Evolutionary conservation across 53 echinoderm and acorn worm species (phyloP), one percentile per base, ranked within the genome.

Genomic region (Astropecten irregularis): DNA sequence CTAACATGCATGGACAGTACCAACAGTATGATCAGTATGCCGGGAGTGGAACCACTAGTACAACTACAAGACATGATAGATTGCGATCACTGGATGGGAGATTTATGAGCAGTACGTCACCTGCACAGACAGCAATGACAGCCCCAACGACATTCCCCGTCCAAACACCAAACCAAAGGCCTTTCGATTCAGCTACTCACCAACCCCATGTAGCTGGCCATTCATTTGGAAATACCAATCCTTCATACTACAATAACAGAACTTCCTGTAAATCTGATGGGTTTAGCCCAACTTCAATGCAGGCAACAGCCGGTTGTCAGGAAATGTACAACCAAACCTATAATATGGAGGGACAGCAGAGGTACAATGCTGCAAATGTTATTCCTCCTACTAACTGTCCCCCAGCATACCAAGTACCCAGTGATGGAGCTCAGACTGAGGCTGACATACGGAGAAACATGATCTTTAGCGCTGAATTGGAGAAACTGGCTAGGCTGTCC

Each of bases 401-500:
- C 9, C 55, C 68, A 40, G 68, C 58, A n/a, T 69, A 68, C 22
- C 70, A 84, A 44, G 56, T 69, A 23, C 68, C 28, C 39, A 58
- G 11, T n/a, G 69, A 84, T 57, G 40, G 28, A 26, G 7, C 49
- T 19, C 74, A 73, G 53, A 31, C 66, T 3, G 57, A 68, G 33
- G 84, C 84, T 29, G 72, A 85, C 32, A 72, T 73, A 33, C 16
- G 86, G 38, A 74, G 76, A 55, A 85, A 76, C 54, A 85, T 85
- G 86, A 89, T 94, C 36, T 97, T 97, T 50, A 97, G 97, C 50
- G 92, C 92, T 10, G 97, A 97, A 69, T 62, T 97, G 66, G 97
- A 97, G 84, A 97, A 97, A 69, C 84, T 97, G 38, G 97, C 97
- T 14, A 84, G 89, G 71, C 86, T 97, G n/a, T 97, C 97, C 16